A percentile compares a stretch with the other conserved stretches of the same genome.
These are phyloP conservation scores for Antedon mediterranea DNA, from an alignment of 53 echinoderm and acorn worm species.

Conservation along the genomic window DNA sequence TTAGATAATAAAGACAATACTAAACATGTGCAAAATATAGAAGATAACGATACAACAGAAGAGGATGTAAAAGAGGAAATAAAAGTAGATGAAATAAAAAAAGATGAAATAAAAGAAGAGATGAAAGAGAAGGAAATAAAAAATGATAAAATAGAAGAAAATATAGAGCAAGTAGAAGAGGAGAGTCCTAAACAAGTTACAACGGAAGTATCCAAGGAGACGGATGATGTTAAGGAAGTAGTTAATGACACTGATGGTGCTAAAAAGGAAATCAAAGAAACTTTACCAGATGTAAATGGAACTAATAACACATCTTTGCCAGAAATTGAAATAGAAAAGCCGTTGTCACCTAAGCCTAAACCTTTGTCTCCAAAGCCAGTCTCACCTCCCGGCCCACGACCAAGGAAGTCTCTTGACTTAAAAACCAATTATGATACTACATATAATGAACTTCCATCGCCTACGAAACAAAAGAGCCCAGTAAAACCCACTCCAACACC, in stretches of 20 bases:
- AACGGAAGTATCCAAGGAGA: neutral
- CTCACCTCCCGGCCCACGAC: neutral
- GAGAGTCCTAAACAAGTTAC: neutral
- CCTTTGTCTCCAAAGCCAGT: too few species aligned
- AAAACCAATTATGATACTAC: neutral
- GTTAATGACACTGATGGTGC: neutral
- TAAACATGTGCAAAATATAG: too few species aligned
- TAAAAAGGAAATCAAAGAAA: neutral
- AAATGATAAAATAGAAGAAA: neutral
- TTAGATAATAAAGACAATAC: too few species aligned
- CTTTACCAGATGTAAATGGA: neutral
- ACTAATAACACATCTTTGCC: neutral
- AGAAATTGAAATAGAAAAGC: neutral
- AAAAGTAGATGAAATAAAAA: neutral
- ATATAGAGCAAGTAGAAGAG: neutral
- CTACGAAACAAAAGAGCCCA: neutral
- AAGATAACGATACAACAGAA: too few species aligned
- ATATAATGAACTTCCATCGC: neutral
- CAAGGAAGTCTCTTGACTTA: neutral
- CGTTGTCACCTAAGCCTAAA: neutral
- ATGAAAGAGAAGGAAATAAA: neutral
- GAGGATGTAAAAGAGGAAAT: neutral
- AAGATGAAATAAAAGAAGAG: neutral
- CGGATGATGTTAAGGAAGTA: neutral
- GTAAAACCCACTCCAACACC: neutral